phyloP scores from a whole-genome alignment of 2,888 invertebrate genomes.

The Gymnosoma rotundatum region DNA sequence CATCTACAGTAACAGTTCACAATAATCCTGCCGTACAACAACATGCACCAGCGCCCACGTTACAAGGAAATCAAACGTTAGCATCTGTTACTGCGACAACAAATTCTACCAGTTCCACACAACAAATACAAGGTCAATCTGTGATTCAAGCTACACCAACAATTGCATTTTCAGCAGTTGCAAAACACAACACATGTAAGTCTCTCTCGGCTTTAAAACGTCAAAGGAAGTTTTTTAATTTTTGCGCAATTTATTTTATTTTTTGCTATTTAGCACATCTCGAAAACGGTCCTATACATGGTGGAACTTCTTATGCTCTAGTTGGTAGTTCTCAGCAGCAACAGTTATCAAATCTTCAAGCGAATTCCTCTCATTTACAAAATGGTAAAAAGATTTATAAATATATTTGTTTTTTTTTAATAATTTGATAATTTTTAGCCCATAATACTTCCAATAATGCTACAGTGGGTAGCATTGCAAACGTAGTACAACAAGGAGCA shows the following conservation, averaged over 20 bases:
- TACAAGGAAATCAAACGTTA: slow-evolving; percentile 66
- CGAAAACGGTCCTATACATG: slow-evolving; percentile 81
- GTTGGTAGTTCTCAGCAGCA: slow-evolving; percentile 77
- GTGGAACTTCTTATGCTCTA: slow-evolving; percentile 76
- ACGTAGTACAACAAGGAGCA: slow-evolving; percentile 72
- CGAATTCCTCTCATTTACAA: slow-evolving; percentile 81
- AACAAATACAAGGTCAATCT: slow-evolving; percentile 81
- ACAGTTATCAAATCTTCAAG: slow-evolving; percentile 81
- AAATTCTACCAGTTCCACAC: slow-evolving; percentile 73
- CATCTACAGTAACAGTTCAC: slow-evolving; percentile 55
- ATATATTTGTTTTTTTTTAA: too few species aligned
- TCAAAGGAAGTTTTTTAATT: background rate
- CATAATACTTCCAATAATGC: slow-evolving; percentile 77
- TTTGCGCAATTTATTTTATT: background rate
- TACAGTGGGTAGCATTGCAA: slow-evolving; percentile 74
- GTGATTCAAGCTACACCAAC: slow-evolving; percentile 82
- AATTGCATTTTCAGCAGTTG: slow-evolving; percentile 86
- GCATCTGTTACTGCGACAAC: slow-evolving; percentile 68
- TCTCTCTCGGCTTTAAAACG: background rate
- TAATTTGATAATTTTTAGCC: slow-evolving; percentile 71
- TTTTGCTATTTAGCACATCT: slow-evolving; percentile 77
- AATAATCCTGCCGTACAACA: slow-evolving; percentile 79
- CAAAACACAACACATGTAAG: slow-evolving; percentile 83
- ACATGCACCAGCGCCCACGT: slow-evolving; percentile 80
- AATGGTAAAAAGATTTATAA: slow-evolving; percentile 74